Conservation (phyloP, 1,140 invertebrate species). For the Pteromalus puparum region DNA sequence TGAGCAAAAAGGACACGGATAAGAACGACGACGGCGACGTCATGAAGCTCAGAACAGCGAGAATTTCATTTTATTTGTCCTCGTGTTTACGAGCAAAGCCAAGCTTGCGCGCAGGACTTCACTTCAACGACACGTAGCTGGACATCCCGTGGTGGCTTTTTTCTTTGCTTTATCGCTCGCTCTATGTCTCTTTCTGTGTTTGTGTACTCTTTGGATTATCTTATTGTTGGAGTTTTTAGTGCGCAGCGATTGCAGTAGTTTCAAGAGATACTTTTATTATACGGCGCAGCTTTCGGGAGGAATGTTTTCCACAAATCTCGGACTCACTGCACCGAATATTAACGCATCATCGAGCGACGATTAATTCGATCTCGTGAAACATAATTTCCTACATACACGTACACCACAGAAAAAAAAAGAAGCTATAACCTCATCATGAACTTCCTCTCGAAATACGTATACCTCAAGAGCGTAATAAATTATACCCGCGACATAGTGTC, state of each 20-base stretch:
- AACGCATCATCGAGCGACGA: no score
- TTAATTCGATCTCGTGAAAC: no score
- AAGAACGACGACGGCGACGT: neutral
- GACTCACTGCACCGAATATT: no score
- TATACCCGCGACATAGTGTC: neutral
- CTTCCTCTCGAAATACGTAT: no score
- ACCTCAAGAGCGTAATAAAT: conserved; percentile 25
- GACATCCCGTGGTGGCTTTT: conserved; percentile 5
- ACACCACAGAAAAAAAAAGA: no score
- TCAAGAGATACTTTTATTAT: neutral
- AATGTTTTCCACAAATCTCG: no score
- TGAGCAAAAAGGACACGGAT: neutral
- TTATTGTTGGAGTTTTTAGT: conserved; percentile 1
- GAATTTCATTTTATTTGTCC: conserved; percentile 40
- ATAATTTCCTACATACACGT: no score
- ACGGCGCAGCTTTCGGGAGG: neutral
- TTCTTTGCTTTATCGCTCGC: neutral
- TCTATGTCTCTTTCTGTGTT: neutral
- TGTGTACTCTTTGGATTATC: neutral
- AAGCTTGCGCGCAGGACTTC: neutral
- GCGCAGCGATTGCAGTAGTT: neutral
- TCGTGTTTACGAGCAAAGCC: conserved; percentile 36
- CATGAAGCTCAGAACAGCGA: conserved; percentile 22
- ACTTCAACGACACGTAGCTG: conserved; percentile 21
- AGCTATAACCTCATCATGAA: no score